Base-by-base conservation (phyloP, 2,888 invertebrate genomes). In the Tenthredo distinguenda region DNA sequence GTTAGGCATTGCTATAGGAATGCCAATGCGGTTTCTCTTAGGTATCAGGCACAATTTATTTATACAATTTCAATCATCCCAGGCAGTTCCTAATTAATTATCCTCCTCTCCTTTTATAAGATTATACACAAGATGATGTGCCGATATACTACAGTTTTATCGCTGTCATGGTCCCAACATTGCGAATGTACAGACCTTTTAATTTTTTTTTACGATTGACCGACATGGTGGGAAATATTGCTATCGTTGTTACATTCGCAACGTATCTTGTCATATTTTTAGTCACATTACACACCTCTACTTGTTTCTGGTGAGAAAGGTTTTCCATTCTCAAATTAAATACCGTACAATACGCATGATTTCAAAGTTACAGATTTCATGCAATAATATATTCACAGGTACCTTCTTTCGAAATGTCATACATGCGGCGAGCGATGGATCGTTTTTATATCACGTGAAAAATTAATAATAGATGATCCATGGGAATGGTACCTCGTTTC, bases 401-500 rank as follows among this genome's bases (percentile, higher is more conserved):
- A 62, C 21, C 79, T 81, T 21, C 62, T 81, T 40, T 58, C 62
- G 7, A 37, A 81, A 58, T 81, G 79, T 62, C 26, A 50, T 31
- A 40, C 37, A 62, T 81, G 79, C 40, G 79, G 62, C 15, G 79
- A 62, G 40, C 62, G 62, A 10, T 81, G 79, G 79, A 40, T 62
- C 62, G 40, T 21, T 21, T 10, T 9, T 12, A 1, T 81, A 62
- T 26, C 62, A 18, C 9, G 15, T 5, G 40, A 58, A 40, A 21
- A 58, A 40, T 62, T 62, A 40, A 26, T 40, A 26, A 40, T 40
- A 12, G 7, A n/a, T 5, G 18, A 62, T 5, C 62, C 79, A n/a
- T 81, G 40, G 79, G 62, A 81, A 62, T 81, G 62, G 62, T 81
- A 81, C 15, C 62, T 81, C n/a, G 26, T 81, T 62, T 86, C 87